These are phyloP conservation scores for Monodelphis domestica DNA, from an alignment of 2,797 vertebrate species.

Conservation along the genomic window DNA sequence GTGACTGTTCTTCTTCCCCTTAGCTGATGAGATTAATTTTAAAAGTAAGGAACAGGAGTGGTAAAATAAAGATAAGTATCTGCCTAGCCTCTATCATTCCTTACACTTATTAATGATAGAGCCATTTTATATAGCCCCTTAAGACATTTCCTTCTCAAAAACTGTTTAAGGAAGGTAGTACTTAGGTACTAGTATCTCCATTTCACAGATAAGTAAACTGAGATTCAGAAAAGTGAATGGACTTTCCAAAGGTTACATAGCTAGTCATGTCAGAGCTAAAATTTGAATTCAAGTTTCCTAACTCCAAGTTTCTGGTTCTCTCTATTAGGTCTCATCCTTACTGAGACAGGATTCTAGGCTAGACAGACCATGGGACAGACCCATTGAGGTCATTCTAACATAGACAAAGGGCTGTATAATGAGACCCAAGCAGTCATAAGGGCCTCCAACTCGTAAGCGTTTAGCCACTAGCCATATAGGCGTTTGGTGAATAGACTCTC, in stretches of 20 bases:
- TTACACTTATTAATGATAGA: neutral
- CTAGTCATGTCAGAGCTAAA: neutral
- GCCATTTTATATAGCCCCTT: neutral
- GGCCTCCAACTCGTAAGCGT: neutral
- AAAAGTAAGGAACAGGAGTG: neutral
- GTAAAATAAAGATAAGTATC: neutral
- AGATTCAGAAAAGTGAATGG: neutral
- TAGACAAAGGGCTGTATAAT: neutral
- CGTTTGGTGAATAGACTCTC: neutral
- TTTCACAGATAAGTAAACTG: conserved; percentile 15
- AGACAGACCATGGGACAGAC: neutral
- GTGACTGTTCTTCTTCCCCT: too few species aligned
- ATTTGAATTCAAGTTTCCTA: neutral
- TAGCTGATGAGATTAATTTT: neutral
- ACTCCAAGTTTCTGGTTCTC: conserved; percentile 16
- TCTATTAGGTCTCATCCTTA: neutral
- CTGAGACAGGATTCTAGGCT: neutral
- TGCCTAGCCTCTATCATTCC: neutral
- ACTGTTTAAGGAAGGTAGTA: neutral
- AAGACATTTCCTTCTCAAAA: neutral
- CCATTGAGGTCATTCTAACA: neutral
- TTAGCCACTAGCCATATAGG: too few species aligned
- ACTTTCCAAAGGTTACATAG: conserved; percentile 32
- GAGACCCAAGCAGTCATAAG: neutral
- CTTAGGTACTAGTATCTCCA: neutral